phyloP scores from a whole-genome alignment of 1,140 invertebrate genomes.

The Drosophila rufa region DNA sequence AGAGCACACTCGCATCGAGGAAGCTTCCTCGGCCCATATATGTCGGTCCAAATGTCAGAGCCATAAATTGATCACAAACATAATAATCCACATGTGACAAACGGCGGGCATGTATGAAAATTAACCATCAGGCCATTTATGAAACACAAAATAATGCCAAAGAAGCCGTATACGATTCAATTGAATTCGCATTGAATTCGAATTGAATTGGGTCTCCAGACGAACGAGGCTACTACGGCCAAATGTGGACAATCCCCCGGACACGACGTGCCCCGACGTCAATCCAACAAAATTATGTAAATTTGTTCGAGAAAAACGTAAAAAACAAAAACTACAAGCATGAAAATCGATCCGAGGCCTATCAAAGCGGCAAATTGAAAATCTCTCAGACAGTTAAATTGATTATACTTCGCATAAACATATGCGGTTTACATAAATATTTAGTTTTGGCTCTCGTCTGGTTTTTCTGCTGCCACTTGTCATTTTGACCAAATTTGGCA shows the following conservation, averaged over 20 bases:
- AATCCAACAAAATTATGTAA: conserved; percentile 75
- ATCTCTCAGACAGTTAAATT: conserved; percentile 74
- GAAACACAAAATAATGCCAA: conserved; percentile 67
- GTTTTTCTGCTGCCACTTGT: conserved; percentile 45
- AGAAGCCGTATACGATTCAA: conserved; percentile 67
- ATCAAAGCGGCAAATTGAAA: conserved; percentile 62
- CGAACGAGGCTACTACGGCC: conserved; percentile 62
- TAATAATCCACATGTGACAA: conserved; percentile 79
- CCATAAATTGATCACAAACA: conserved; percentile 70
- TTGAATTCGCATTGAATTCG: conserved; percentile 66
- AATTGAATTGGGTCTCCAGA: conserved; percentile 72
- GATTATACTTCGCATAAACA: conserved; percentile 64
- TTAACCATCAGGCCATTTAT: conserved; percentile 80
- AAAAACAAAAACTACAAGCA: conserved; percentile 12
- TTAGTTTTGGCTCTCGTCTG: conserved; percentile 29
- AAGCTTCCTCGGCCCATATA: conserved; percentile 68
- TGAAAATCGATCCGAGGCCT: conserved; percentile 50
- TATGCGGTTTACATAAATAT: conserved; percentile 35
- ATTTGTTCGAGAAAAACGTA: conserved; percentile 42
- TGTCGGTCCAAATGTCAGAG: conserved; percentile 73
- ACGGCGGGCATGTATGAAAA: conserved; percentile 64
- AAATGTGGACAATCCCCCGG: conserved; percentile 60
- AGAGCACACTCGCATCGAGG: conserved; percentile 11
- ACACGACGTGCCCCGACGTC: conserved; percentile 24
- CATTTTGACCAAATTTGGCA: conserved; percentile 75